A percentile compares a stretch with the other conserved stretches of the same genome.
Evolutionary conservation across 2,113 vertebrate genomes (phyloP).

Genomic region (Poeciliopsis occidentalis): DNA sequence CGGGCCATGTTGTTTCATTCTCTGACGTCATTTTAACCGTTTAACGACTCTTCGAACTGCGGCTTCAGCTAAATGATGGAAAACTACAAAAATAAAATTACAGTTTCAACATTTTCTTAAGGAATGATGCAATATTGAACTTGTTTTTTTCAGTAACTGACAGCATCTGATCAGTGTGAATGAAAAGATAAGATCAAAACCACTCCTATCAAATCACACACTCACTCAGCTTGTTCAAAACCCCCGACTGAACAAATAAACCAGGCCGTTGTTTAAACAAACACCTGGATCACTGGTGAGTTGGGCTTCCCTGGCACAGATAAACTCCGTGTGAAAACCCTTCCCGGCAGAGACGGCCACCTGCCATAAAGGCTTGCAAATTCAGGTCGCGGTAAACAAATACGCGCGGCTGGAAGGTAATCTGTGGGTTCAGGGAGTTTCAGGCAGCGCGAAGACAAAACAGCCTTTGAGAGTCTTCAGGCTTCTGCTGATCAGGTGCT

Average conservation of each 20-base stretch:
- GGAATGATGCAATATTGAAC: neutral
- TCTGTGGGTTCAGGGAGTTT: slow-evolving; percentile 76
- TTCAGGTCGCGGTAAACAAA: slow-evolving; percentile 79
- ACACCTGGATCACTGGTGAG: slow-evolving; percentile 43
- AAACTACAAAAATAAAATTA: neutral
- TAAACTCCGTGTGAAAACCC: slow-evolving; percentile 48
- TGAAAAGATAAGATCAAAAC: neutral
- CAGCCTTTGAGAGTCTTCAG: slow-evolving; percentile 81
- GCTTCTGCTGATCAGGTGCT: slow-evolving; percentile 72
- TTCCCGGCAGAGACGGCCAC: slow-evolving; percentile 60
- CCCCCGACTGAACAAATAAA: slow-evolving; percentile 17
- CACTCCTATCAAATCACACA: slow-evolving; percentile 13
- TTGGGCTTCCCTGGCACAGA: slow-evolving; percentile 47
- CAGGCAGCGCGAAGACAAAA: slow-evolving; percentile 81
- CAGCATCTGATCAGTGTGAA: neutral
- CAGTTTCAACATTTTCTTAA: neutral
- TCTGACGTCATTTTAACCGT: neutral
- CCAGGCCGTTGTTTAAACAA: slow-evolving; percentile 22
- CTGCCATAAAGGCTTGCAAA: slow-evolving; percentile 75
- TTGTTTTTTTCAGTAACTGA: neutral
- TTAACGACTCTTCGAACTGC: neutral
- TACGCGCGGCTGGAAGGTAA: slow-evolving; percentile 70
- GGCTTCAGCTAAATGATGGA: neutral
- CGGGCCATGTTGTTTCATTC: neutral
- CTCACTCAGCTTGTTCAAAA: slow-evolving; percentile 7